phyloP scores from a whole-genome alignment of 2,113 vertebrate genomes.

The Spea multiplicata region DNA sequence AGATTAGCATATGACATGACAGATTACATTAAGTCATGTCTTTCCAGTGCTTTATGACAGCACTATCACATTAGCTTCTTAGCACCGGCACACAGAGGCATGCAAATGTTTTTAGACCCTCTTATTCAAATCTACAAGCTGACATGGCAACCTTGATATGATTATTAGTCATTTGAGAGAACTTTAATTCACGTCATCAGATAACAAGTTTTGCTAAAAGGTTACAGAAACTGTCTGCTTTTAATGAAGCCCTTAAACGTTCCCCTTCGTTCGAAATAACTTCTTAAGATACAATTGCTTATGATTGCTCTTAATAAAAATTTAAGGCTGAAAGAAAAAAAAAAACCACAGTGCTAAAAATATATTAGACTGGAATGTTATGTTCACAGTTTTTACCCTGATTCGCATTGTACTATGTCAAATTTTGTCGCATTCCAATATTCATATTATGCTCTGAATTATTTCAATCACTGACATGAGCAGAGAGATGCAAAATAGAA shows the following conservation, averaged over 20 bases:
- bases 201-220: conserved; percentile 86
- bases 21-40: conserved; percentile 99
- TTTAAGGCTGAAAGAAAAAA: conserved; percentile 11
- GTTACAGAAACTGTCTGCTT: conserved; percentile 86
- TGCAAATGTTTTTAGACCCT: conserved; percentile 96
- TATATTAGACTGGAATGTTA: neutral
- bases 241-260: conserved; percentile 78
- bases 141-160: conserved; percentile 98
- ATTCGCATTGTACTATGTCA: too few species aligned
- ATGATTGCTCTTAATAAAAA: conserved; percentile 18
- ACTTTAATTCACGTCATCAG: conserved; percentile 93
- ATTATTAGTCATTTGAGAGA: conserved; percentile 95
- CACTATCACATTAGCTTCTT: conserved; percentile 95
- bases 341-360: neutral
- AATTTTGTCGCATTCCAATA: too few species aligned
- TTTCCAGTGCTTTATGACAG: conserved; percentile 88
- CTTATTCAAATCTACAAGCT: conserved; percentile 98
- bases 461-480: too few species aligned
- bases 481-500: too few species aligned
- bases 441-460: too few species aligned
- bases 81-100: conserved; percentile 88
- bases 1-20: conserved; percentile 99
- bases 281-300: conserved; percentile 32
- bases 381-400: neutral
- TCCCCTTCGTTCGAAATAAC: conserved; percentile 19